A percentile compares a stretch with the other conserved stretches of the same genome.
Conservation (phyloP, 2,888 invertebrate species). For the Caenorhabditis zanzibari region DNA sequence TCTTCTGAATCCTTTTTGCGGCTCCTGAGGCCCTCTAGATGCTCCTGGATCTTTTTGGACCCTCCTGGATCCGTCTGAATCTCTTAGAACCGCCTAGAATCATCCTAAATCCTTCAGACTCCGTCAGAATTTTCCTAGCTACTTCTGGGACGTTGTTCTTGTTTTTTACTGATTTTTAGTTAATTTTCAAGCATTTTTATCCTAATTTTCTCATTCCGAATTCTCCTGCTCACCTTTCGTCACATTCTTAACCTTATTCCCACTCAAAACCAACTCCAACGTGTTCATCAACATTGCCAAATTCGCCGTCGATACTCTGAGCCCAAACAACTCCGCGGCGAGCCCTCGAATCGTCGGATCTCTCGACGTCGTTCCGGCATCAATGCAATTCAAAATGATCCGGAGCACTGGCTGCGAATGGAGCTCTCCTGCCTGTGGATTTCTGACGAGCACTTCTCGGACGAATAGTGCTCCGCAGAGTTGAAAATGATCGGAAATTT, state of each 20-base stretch:
- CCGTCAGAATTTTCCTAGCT: no score
- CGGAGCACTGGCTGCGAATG: conserved; percentile 43
- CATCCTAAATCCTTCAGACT: no score
- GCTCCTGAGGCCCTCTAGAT: no score
- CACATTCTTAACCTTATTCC: conserved; percentile 38
- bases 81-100: no score
- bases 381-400: conserved; percentile 56
- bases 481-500: conserved; percentile 58
- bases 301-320: conserved; percentile 57
- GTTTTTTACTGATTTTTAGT: no score
- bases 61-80: no score
- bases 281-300: conserved; percentile 44
- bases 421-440: conserved; percentile 67
- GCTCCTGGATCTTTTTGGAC: no score
- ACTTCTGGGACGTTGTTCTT: no score
- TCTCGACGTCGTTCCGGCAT: conserved; percentile 49
- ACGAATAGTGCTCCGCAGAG: conserved; percentile 63
- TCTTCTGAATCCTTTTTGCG: background rate
- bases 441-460: conserved; percentile 64
- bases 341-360: conserved; percentile 37
- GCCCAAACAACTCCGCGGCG: conserved; percentile 64
- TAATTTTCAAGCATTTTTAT: background rate
- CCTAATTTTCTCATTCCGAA: background rate
- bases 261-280: conserved; percentile 47
- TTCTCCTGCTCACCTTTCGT: conserved; percentile 22